A percentile compares a stretch with the other conserved stretches of the same genome.
These are phyloP conservation scores for Acrobasis repandana DNA, from an alignment of 2,888 invertebrate species.

Conservation along the genomic window DNA sequence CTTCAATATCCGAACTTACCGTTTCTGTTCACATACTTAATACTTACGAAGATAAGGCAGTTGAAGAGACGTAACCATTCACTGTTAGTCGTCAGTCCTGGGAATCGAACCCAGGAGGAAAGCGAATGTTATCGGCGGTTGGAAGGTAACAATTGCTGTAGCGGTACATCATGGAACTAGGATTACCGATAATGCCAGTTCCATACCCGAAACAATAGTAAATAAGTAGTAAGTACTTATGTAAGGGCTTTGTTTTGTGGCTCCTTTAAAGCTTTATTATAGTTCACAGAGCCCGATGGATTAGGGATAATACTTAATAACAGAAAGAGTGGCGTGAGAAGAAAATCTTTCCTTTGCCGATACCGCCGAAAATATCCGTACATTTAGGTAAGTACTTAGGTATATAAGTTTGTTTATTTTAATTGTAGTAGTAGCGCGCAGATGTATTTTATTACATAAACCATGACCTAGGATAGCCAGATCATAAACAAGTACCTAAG, in stretches of 20 bases:
- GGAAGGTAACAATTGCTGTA: background rate
- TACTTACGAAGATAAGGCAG: background rate
- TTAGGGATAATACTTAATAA: background rate
- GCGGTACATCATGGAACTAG: background rate
- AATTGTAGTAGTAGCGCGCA: no score
- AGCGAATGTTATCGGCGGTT: background rate
- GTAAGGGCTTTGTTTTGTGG: background rate
- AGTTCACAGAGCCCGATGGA: background rate
- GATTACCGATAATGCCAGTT: background rate
- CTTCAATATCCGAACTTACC: background rate
- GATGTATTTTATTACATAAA: no score
- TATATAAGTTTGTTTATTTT: no score
- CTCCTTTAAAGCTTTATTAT: background rate
- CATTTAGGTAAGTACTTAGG: background rate
- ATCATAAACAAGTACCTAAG: no score
- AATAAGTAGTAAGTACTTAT: background rate
- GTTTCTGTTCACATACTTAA: background rate
- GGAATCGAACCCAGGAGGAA: background rate
- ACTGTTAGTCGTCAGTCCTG: background rate
- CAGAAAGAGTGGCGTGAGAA: background rate
- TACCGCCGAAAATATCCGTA: background rate
- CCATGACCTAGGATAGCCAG: no score
- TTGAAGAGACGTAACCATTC: background rate
- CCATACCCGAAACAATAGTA: background rate
- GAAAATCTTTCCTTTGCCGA: background rate